A percentile compares a stretch with the other conserved stretches of the same genome.
Evolutionary conservation across 2,113 vertebrate species (phyloP).

Genomic region (Myotis brandtii): DNA sequence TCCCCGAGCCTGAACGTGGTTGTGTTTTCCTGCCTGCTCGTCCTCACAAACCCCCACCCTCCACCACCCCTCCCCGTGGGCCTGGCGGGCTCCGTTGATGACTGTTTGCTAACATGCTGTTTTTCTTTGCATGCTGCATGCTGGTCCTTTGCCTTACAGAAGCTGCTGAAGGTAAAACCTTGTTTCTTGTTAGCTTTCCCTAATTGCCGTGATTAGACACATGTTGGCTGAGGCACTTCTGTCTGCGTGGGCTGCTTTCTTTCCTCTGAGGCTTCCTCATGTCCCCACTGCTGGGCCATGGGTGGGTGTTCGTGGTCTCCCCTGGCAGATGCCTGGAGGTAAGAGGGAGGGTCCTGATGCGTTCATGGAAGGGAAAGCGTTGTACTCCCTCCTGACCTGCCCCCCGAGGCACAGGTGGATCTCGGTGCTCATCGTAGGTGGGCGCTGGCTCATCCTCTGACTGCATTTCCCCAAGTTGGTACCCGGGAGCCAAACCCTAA

Average conservation of each 20-base stretch:
- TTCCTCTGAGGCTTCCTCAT: constrained; percentile 12
- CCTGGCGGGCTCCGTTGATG: constrained; percentile 53
- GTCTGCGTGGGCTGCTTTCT: constrained; percentile 57
- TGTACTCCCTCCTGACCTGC: not conserved
- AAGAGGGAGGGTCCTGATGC: not conserved
- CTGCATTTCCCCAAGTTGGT: not conserved
- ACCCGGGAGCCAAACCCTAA: not conserved
- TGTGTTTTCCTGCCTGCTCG: not conserved
- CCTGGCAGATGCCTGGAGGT: not conserved
- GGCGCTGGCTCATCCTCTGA: not conserved
- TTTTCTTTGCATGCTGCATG: constrained; percentile 99
- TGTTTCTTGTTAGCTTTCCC: constrained; percentile 77
- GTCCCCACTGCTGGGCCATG: constrained; percentile 5
- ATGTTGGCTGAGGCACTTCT: constrained; percentile 50
- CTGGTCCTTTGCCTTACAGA: constrained; percentile 95
- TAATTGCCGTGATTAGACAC: constrained; percentile 78
- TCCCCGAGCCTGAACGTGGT: not conserved
- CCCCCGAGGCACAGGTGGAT: not conserved
- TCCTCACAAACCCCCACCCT: constrained; percentile 5
- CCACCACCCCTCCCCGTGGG: not conserved
- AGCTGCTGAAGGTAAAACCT: constrained; percentile 95
- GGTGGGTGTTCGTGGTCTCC: constrained; percentile 38
- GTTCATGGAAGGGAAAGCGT: not conserved
- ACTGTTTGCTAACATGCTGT: constrained; percentile 89
- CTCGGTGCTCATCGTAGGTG: not conserved